Evolutionary conservation across 53 echinoderm and acorn worm genomes (phyloP), one percentile per base, ranked within the genome.

Genomic region (Temnopleurus reevesii): DNA sequence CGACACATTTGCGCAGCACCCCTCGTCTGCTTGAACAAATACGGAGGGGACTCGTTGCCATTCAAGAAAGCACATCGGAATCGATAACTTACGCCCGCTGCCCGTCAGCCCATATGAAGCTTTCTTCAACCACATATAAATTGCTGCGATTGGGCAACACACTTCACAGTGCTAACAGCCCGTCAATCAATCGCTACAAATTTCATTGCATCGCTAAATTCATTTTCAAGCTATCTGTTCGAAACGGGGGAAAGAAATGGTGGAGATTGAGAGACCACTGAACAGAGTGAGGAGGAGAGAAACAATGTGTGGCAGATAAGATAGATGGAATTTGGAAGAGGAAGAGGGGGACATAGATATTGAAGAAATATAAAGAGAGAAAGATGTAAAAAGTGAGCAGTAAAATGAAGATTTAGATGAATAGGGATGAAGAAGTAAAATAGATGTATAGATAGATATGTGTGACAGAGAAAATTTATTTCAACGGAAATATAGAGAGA

Each of bases 61-160:
- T 83, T 83, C 83, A 83, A 53, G 54, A 83, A 33, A 38, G 55
- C 56, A 55, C 55, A 83, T 55, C 57, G 35, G 55, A 57, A 83
- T 83, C 83, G 55, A 83, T 83, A 83, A 83, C 83, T 83, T 83
- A 83, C 83, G 83, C 83, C 83, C 55, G 57, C 83, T 83, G 36
- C 56, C 55, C 51, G 54, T 81, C 81, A 53, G 28, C 53, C 30
- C 30, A 2, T 83, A 34, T 53, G 54, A 13, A 36, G 33, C 55
- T 55, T 83, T 53, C 83, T 36, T 53, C 83, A 47, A 80, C 83
- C 35, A 55, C 83, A 12, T 83, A 55, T 83, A 53, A 83, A 83
- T 83, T 83, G 55, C 57, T 83, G 33, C 6, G 55, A 83, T 83
- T 83, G 83, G 55, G 56, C 56, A 55, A 83, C 83, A 83, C 56